These are phyloP conservation scores for Percina caprodes DNA, from an alignment of 2,113 vertebrate species.

Conservation along the genomic window DNA sequence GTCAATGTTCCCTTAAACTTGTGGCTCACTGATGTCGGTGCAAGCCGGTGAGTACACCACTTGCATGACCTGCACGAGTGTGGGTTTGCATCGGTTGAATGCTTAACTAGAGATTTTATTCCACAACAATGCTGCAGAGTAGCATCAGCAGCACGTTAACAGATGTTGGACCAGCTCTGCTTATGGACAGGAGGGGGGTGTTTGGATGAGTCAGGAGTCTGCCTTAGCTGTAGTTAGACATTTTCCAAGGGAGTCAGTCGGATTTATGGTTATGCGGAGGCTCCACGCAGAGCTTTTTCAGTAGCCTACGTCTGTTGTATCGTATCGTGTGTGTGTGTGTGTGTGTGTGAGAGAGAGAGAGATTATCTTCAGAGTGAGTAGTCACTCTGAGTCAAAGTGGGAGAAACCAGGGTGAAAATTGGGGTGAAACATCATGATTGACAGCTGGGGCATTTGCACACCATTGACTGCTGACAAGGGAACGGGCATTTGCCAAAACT, in stretches of 20 bases:
- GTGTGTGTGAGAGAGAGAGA: too few species aligned
- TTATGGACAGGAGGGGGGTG: neutral
- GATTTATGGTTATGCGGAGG: too few species aligned
- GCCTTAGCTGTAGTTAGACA: neutral
- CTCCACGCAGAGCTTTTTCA: too few species aligned
- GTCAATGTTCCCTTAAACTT: slow-evolving; percentile 44
- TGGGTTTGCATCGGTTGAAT: slow-evolving; percentile 53
- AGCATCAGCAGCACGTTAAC: neutral
- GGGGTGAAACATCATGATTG: too few species aligned
- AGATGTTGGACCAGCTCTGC: neutral
- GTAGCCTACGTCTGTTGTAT: too few species aligned
- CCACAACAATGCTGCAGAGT: neutral
- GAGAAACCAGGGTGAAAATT: too few species aligned
- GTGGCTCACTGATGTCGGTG: slow-evolving; percentile 61
- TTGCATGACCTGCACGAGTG: slow-evolving; percentile 69
- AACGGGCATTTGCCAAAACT: too few species aligned
- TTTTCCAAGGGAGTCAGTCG: neutral
- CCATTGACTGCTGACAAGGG: too few species aligned
- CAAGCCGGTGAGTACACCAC: slow-evolving; percentile 81
- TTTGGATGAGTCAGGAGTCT: neutral
- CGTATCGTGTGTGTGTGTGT: too few species aligned
- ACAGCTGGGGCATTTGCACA: too few species aligned
- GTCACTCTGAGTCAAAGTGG: too few species aligned
- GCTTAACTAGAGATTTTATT: neutral
- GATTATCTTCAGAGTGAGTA: too few species aligned